Evolutionary conservation across 2,797 vertebrate species (phyloP).

Genomic region (Austrolebias charrua): DNA sequence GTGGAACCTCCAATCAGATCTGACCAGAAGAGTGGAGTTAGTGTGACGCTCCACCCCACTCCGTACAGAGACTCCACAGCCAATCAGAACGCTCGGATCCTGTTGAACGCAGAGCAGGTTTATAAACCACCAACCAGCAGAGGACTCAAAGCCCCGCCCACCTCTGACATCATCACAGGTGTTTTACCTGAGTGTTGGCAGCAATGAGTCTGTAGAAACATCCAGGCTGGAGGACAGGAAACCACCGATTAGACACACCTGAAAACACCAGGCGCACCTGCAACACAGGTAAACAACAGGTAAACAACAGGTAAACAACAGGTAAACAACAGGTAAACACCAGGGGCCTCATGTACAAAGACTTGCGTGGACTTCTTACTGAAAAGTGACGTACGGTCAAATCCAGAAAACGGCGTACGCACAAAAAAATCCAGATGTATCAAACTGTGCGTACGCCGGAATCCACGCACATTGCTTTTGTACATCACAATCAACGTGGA

Average conservation of each 20-base stretch:
- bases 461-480: too few relatives aligned
- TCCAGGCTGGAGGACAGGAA: conserved; percentile 68
- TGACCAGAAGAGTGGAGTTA: conserved; percentile 45
- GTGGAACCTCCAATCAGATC: conserved; percentile 62
- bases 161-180: conserved; percentile 16
- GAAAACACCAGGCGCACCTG: conserved; percentile 65
- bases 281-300: neutral
- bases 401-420: too few relatives aligned
- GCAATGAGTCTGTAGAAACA: conserved; percentile 65
- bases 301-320: neutral
- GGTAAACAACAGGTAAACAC: neutral
- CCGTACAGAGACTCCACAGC: conserved; percentile 13
- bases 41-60: conserved; percentile 26
- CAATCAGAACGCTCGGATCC: conserved; percentile 55
- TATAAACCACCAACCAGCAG: neutral
- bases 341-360: too few relatives aligned
- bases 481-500: too few relatives aligned
- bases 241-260: conserved; percentile 63
- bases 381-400: neutral
- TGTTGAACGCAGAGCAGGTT: conserved; percentile 25
- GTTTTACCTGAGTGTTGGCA: conserved; percentile 54
- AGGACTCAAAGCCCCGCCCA: neutral
- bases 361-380: too few relatives aligned
- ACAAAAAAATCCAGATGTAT: too few relatives aligned
- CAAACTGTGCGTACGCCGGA: too few relatives aligned